Conservation (phyloP, 2,113 vertebrate genomes). For the Pogona vitticeps region DNA sequence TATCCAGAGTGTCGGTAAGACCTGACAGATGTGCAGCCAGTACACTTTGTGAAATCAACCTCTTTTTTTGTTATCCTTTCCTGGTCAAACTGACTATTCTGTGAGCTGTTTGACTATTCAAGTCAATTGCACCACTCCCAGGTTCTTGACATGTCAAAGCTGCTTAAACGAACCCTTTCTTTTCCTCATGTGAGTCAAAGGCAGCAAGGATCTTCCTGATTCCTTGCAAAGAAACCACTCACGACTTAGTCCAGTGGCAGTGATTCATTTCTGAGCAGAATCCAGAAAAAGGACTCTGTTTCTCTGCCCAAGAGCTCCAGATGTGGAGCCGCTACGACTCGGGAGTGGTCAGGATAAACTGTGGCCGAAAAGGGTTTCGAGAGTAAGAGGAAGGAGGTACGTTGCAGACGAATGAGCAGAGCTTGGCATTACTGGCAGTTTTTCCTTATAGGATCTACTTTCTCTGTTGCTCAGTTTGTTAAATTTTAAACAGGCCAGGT, state of each 20-base stretch:
- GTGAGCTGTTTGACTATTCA: too few relatives aligned
- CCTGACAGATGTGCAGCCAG: too few relatives aligned
- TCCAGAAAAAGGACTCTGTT: background rate
- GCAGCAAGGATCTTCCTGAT: background rate
- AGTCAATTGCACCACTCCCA: too few relatives aligned
- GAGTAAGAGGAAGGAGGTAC: slow-evolving; percentile 40
- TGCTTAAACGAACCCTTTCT: background rate
- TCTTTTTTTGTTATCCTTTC: background rate
- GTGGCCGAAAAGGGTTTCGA: slow-evolving; percentile 39
- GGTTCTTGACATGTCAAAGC: background rate
- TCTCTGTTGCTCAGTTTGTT: slow-evolving; percentile 41
- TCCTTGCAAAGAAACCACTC: background rate
- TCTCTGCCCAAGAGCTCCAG: background rate
- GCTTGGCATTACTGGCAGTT: background rate
- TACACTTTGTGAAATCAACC: too few relatives aligned
- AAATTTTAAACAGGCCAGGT: slow-evolving; percentile 43
- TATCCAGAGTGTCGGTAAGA: too few relatives aligned
- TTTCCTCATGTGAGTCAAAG: background rate
- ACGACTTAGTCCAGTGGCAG: background rate
- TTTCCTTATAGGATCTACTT: background rate
- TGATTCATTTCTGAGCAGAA: background rate
- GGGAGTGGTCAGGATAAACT: slow-evolving; percentile 35
- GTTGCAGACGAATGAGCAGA: slow-evolving; percentile 45
- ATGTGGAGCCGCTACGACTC: slow-evolving; percentile 25
- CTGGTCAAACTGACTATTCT: too few relatives aligned